These are phyloP conservation scores for Ophioninae sp. DNA, from an alignment of 2,888 invertebrate species.

Conservation along the genomic window DNA sequence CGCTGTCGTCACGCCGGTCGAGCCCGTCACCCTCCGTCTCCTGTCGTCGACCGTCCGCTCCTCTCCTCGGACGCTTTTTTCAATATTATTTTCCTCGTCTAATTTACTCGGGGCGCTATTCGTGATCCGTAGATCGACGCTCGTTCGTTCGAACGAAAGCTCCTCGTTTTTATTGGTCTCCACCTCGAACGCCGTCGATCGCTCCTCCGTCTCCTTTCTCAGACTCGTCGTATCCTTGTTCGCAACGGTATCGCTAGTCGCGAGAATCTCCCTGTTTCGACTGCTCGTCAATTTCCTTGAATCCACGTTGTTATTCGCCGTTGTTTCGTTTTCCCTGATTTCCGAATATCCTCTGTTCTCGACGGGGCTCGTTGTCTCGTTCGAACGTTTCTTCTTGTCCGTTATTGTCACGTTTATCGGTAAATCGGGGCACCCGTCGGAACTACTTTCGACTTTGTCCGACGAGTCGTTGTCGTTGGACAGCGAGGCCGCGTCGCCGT, in stretches of 20 bases:
- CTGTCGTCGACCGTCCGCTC: constrained; percentile 78
- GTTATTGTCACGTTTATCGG: constrained; percentile 79
- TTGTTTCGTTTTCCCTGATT: constrained; percentile 64
- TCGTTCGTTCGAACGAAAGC: constrained; percentile 62
- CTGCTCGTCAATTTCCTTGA: constrained; percentile 65
- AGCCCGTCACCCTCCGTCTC: constrained; percentile 71
- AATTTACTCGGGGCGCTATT: constrained; percentile 76
- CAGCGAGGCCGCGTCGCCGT: constrained; percentile 68
- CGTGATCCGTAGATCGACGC: constrained; percentile 72
- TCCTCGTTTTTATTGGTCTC: constrained; percentile 74
- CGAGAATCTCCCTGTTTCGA: constrained; percentile 67
- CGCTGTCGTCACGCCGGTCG: neutral
- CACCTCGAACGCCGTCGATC: constrained; percentile 74
- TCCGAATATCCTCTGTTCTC: constrained; percentile 67
- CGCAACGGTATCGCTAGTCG: constrained; percentile 69
- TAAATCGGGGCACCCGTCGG: constrained; percentile 71
- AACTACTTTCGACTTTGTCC: constrained; percentile 72
- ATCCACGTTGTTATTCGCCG: constrained; percentile 71
- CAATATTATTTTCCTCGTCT: constrained; percentile 73
- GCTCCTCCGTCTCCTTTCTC: constrained; percentile 72
- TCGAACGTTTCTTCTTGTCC: constrained; percentile 72
- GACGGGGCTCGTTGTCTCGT: constrained; percentile 63
- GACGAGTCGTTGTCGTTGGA: constrained; percentile 74
- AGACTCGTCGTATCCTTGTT: constrained; percentile 70
- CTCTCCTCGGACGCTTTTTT: constrained; percentile 77